A percentile compares a stretch with the other conserved stretches of the same genome.
phyloP scores from a whole-genome alignment of 2,888 invertebrate species.

The Drosophila antonietae region DNA sequence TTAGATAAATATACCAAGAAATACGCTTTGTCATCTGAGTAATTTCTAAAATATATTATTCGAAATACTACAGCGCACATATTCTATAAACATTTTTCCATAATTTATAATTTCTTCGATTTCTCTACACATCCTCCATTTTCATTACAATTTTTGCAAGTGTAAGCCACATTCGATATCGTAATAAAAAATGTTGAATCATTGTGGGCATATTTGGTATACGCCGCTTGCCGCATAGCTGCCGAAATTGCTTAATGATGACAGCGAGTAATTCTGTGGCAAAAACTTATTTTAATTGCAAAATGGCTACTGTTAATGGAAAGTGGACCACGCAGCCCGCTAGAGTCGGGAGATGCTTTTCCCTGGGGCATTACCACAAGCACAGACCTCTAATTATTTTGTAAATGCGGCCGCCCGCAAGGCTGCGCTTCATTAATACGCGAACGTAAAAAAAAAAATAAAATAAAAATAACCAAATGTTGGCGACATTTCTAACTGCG shows the following conservation, averaged over 20 bases:
- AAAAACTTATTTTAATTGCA: slow-evolving; percentile 59
- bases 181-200: slow-evolving; percentile 38
- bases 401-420: slow-evolving; percentile 59
- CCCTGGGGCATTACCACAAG: slow-evolving; percentile 27
- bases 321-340: not conserved
- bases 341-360: not conserved
- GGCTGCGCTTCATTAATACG: slow-evolving; percentile 65
- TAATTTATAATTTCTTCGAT: not conserved
- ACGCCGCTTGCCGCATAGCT: slow-evolving; percentile 39
- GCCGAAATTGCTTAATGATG: slow-evolving; percentile 55
- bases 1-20: not conserved
- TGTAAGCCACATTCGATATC: not conserved
- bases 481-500: slow-evolving; percentile 1
- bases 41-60: not conserved
- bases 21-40: not conserved
- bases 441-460: slow-evolving; percentile 1
- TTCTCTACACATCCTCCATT: not conserved
- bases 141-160: not conserved
- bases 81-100: not conserved
- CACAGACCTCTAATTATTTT: slow-evolving; percentile 54
- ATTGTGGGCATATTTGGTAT: slow-evolving; percentile 59
- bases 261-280: slow-evolving; percentile 31
- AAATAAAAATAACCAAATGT: not conserved
- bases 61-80: not conserved
- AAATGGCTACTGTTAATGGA: slow-evolving; percentile 24